Percentiles rank a stretch among this genome's conserved stretches.
Conservation (phyloP, 1,140 invertebrate species). For the Vollenhovia emeryi region DNA sequence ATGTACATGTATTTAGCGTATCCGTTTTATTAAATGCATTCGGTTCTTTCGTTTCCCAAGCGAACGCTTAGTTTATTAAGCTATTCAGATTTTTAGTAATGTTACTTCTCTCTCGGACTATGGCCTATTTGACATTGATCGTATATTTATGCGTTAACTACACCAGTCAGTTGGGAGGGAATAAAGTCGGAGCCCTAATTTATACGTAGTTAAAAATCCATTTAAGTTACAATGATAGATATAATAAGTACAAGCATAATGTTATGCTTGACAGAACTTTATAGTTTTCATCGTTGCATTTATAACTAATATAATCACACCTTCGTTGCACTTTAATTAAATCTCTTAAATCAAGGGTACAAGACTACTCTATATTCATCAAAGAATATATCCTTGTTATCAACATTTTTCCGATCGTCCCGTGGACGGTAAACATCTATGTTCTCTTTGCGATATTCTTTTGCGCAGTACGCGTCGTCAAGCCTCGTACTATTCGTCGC, state of each 20-base stretch:
- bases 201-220: not conserved
- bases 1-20: too few relatives aligned
- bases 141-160: too few relatives aligned
- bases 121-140: too few relatives aligned
- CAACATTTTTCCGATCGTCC: not conserved
- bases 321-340: not conserved
- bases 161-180: too few relatives aligned
- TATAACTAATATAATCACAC: not conserved
- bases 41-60: too few relatives aligned
- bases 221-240: not conserved
- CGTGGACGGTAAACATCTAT: not conserved
- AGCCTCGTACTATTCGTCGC: not conserved
- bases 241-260: not conserved
- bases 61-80: too few relatives aligned
- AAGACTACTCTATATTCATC: slow-evolving; percentile 14
- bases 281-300: not conserved
- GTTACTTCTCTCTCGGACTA: too few relatives aligned
- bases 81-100: too few relatives aligned
- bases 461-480: not conserved
- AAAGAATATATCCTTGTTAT: slow-evolving; percentile 15
- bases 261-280: not conserved
- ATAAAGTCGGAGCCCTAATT: too few relatives aligned
- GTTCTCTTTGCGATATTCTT: not conserved
- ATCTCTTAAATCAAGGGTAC: slow-evolving; percentile 7
- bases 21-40: too few relatives aligned